phyloP scores from a whole-genome alignment of 2,113 vertebrate genomes.

The Oryctolagus cuniculus region mOryCun1.1 NC_091436.1:42787501-42788000 shows the following conservation, averaged over 20 bases:
- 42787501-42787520: constrained; percentile 28
- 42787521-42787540: constrained; percentile 68
- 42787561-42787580: constrained; percentile 63
- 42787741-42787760: neutral
- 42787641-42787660: constrained; percentile 76
- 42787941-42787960: neutral
- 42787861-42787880: constrained; percentile 29
- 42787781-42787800: neutral
- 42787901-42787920: neutral
- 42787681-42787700: constrained; percentile 66
- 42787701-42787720: constrained; percentile 8
- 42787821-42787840: neutral
- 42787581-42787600: constrained; percentile 69
- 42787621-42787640: constrained; percentile 68
- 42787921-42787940: neutral
- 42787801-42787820: neutral
- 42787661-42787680: constrained; percentile 72
- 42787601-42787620: constrained; percentile 71
- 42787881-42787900: neutral
- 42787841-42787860: neutral
- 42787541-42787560: constrained; percentile 60
- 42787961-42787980: neutral
- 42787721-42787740: neutral
- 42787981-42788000: neutral
- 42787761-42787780: neutral